Evolutionary conservation across 2,797 vertebrate species (phyloP).

Genomic region (Semotilus atromaculatus): DNA sequence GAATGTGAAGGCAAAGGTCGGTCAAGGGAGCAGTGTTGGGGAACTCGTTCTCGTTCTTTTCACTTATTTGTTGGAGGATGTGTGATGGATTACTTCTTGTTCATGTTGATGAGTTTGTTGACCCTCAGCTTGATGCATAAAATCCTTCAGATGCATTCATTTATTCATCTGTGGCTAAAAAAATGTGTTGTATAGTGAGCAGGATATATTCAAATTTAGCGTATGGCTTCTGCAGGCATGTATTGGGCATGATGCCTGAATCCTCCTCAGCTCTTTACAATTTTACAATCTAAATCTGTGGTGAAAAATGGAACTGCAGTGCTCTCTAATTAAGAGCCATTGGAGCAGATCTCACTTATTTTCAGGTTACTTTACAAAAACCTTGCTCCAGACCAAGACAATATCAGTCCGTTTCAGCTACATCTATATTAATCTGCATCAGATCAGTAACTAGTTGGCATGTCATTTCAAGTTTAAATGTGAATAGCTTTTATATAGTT

Average conservation of each 20-base stretch:
- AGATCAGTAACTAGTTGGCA: background rate
- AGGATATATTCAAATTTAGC: background rate
- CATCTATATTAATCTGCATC: background rate
- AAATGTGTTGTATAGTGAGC: no score
- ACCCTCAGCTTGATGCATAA: background rate
- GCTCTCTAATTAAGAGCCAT: background rate
- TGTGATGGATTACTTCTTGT: background rate
- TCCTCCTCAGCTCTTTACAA: background rate
- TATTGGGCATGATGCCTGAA: background rate
- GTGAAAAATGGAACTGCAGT: background rate
- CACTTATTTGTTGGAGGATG: conserved; percentile 3
- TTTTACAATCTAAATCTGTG: background rate
- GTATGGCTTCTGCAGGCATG: no score
- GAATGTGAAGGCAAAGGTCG: background rate
- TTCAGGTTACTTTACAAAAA: background rate
- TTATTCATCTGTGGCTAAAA: background rate
- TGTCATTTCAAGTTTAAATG: background rate
- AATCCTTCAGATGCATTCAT: no score
- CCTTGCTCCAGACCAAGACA: background rate
- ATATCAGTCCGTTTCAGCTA: background rate
- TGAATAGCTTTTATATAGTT: background rate
- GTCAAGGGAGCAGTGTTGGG: background rate
- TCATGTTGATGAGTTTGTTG: background rate
- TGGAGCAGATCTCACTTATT: background rate
- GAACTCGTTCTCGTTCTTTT: background rate